Evolutionary conservation across 2,888 invertebrate genomes (phyloP).

Genomic region (Drosophila seclusa): DNA sequence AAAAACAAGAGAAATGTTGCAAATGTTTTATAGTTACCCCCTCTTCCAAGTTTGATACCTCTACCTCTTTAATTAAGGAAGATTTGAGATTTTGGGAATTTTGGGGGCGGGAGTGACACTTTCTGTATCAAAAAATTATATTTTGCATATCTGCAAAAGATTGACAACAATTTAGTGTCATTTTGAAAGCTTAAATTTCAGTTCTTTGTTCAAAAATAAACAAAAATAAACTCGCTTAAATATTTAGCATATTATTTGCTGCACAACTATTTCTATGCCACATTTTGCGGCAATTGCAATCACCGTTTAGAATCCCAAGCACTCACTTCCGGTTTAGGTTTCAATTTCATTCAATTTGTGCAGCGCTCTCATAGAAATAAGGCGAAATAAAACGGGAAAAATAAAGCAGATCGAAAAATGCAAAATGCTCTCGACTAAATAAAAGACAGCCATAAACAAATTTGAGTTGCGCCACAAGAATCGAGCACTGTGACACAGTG

Average conservation of each 20-base stretch:
- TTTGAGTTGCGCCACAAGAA: slow-evolving; percentile 47
- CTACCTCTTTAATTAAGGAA: no score
- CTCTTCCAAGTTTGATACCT: no score
- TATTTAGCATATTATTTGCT: not conserved
- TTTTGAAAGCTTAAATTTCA: not conserved
- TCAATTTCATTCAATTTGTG: slow-evolving; percentile 69
- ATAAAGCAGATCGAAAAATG: slow-evolving; percentile 25
- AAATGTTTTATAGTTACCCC: rapidly evolving
- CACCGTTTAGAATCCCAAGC: slow-evolving; percentile 54
- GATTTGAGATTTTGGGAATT: no score
- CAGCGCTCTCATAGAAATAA: slow-evolving; percentile 51
- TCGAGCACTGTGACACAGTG: not conserved
- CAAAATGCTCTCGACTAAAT: slow-evolving; percentile 22
- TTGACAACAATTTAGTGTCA: not conserved
- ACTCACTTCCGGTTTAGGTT: slow-evolving; percentile 65
- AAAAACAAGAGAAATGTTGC: not conserved
- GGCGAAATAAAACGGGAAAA: slow-evolving; percentile 14
- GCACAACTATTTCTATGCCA: slow-evolving; percentile 2
- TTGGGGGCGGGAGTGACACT: no score
- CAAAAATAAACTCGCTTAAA: not conserved
- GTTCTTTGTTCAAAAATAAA: not conserved
- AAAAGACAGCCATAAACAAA: slow-evolving; percentile 24
- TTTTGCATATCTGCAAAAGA: not conserved
- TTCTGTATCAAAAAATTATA: no score
- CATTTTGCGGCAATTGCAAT: slow-evolving; percentile 41